Evolutionary conservation across 2,113 vertebrate genomes (phyloP).

Genomic region (Eupsittula cactorum): DNA sequence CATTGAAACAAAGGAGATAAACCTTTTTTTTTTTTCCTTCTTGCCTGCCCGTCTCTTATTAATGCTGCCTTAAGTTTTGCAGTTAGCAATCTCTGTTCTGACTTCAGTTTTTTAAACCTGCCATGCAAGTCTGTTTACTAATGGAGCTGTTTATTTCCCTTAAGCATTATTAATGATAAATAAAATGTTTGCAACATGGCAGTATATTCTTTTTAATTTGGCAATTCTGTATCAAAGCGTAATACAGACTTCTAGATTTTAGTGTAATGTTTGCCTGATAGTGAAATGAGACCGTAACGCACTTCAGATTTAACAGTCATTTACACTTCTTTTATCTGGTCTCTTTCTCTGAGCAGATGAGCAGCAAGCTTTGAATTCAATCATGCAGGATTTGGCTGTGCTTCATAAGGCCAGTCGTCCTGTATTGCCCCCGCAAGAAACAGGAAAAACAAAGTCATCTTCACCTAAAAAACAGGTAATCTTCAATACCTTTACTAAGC

Average conservation of each 20-base stretch:
- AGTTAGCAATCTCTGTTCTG: not conserved
- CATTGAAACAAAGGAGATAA: not conserved
- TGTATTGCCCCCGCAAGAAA: constrained; percentile 85
- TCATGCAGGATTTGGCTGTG: constrained; percentile 98
- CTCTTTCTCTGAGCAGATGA: constrained; percentile 71
- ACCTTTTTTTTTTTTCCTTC: not conserved
- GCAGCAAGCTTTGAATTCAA: constrained; percentile 96
- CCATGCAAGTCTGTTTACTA: not conserved
- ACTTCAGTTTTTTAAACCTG: not conserved
- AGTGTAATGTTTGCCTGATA: not conserved
- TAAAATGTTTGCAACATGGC: not conserved
- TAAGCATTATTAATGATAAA: not conserved
- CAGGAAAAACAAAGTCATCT: constrained; percentile 87
- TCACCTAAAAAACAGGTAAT: constrained; percentile 96
- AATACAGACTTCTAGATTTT: not conserved
- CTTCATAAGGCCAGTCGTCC: constrained; percentile 95
- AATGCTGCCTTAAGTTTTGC: not conserved
- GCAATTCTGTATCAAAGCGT: not conserved
- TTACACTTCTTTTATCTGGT: not conserved
- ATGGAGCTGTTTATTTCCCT: not conserved
- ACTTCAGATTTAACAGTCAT: not conserved
- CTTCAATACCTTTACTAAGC: not conserved
- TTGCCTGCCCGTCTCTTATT: not conserved
- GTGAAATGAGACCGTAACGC: not conserved
- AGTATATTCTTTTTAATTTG: not conserved